Conservation (phyloP, 2,797 vertebrate species). For the Pipistrellus pipistrellus region DNA sequence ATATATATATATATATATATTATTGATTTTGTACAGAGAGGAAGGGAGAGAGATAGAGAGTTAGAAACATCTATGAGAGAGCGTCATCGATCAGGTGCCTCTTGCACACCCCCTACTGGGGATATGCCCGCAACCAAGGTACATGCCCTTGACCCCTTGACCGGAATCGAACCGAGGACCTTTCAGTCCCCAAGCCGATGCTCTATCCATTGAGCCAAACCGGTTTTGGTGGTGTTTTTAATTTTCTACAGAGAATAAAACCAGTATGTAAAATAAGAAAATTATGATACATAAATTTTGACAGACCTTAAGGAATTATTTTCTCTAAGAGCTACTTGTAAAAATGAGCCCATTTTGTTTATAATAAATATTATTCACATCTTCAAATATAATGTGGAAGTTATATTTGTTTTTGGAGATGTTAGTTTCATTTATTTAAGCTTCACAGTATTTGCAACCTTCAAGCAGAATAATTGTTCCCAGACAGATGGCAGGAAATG, state of each 20-base stretch:
- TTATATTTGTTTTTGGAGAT: slow-evolving; percentile 7
- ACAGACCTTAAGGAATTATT: not conserved
- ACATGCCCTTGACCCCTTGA: no score
- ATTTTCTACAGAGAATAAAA: slow-evolving; percentile 61
- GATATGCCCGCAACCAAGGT: no score
- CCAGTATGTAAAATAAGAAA: slow-evolving; percentile 65
- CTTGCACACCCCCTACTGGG: no score
- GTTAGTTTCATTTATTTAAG: slow-evolving; percentile 38
- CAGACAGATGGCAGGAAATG: slow-evolving; percentile 43
- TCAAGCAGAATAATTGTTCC: not conserved
- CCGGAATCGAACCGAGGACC: no score
- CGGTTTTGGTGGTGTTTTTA: not conserved
- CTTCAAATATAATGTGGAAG: slow-evolving; percentile 11
- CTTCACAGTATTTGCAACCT: slow-evolving; percentile 28
- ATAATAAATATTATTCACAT: slow-evolving; percentile 3
- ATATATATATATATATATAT: no score
- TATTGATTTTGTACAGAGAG: no score
- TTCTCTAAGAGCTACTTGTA: not conserved
- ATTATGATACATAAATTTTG: slow-evolving; percentile 50
- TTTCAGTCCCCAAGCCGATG: no score
- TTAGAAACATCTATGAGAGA: no score
- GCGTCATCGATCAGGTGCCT: no score
- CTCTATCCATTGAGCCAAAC: no score
- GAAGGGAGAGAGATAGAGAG: no score
- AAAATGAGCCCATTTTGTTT: slow-evolving; percentile 22